A percentile compares a stretch with the other conserved stretches of the same genome.
Evolutionary conservation across 2,888 invertebrate genomes (phyloP).

Genomic region (Synanthedon tipuliformis): DNA sequence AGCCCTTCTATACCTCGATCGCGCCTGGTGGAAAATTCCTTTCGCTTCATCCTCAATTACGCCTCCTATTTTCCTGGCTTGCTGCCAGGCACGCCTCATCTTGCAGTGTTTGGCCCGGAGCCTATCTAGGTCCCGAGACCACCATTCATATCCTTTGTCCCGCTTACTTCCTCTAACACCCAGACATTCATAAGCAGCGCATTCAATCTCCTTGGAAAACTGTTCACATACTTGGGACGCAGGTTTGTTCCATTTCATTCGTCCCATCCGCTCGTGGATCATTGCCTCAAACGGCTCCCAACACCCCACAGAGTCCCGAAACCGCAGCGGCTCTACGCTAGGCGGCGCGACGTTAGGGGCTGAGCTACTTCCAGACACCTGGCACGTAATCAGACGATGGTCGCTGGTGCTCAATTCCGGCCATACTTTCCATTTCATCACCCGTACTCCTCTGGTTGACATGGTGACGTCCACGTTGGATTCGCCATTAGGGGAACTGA

Average conservation of each 20-base stretch:
- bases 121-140: background rate
- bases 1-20: constrained; percentile 2
- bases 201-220: background rate
- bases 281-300: constrained; percentile 1
- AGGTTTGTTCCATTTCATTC: background rate
- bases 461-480: background rate
- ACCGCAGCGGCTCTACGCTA: background rate
- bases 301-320: constrained; percentile 1
- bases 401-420: constrained; percentile 1
- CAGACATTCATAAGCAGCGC: background rate
- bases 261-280: background rate
- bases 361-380: background rate
- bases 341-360: background rate
- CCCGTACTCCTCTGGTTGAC: background rate
- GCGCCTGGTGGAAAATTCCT: background rate
- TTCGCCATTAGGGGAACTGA: background rate
- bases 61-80: background rate
- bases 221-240: background rate
- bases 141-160: background rate
- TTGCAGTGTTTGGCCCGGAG: background rate
- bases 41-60: background rate
- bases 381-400: constrained; percentile 3
- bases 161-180: background rate
- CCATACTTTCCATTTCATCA: background rate
- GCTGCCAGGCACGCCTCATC: background rate